Percentiles rank a stretch among this genome's conserved stretches.
Conservation (phyloP, 1,140 invertebrate genomes). For the Hesperophylax magnus region DNA sequence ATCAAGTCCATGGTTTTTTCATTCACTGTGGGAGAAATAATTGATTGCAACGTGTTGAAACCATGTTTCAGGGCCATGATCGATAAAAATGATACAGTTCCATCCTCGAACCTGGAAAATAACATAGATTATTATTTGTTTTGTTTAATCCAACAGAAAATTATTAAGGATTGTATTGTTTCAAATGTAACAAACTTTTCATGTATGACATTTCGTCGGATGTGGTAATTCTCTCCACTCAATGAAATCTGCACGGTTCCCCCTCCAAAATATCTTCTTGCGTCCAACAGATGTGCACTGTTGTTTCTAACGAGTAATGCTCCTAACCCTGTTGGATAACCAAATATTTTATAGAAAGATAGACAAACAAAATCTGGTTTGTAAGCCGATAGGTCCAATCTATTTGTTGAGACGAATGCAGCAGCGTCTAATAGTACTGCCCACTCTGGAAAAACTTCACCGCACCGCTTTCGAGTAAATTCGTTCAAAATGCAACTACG, state of each 20-base stretch:
- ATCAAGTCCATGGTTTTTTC: conserved; percentile 78
- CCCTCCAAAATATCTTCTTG: conserved; percentile 91
- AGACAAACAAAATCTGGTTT: conserved; percentile 92
- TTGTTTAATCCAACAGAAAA: no score
- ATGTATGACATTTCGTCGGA: conserved; percentile 76
- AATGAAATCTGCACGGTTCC: conserved; percentile 90
- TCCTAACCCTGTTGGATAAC: conserved; percentile 95
- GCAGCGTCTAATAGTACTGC: conserved; percentile 92
- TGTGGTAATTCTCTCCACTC: conserved; percentile 78
- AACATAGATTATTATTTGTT: conserved; percentile 41
- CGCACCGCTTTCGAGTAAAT: conserved; percentile 61
- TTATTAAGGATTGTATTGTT: no score
- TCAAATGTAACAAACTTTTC: conserved; percentile 74
- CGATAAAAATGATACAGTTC: conserved; percentile 90
- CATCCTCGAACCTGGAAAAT: conserved; percentile 91
- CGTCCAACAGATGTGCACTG: conserved; percentile 73
- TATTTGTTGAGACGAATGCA: conserved; percentile 83
- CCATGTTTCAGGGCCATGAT: conserved; percentile 88
- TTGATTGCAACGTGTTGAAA: conserved; percentile 77
- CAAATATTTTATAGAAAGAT: conserved; percentile 99
- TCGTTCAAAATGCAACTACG: conserved; percentile 75
- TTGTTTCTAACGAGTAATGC: conserved; percentile 86
- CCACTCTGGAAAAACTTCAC: conserved; percentile 73
- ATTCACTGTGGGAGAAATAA: conserved; percentile 67
- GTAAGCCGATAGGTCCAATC: conserved; percentile 79